Base-by-base conservation (phyloP, 2,888 invertebrate species). In the Athalia rosae region DNA sequence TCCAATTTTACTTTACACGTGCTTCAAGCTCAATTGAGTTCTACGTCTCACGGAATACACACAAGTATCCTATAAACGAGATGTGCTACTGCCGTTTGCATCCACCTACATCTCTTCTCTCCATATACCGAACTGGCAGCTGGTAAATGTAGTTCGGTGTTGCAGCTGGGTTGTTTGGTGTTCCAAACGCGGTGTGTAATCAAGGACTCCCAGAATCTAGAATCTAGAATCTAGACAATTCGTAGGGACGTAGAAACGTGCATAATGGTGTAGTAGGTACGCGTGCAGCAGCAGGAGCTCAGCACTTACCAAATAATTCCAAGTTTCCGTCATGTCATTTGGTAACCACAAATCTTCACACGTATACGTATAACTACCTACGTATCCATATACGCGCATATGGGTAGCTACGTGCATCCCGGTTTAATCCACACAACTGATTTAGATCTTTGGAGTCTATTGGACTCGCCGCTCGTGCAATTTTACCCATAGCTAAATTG, bases 1-100 rank as follows among this genome's bases (percentile, higher is more conserved):
- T 71, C 71, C 71, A 71, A 71, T 71, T 71, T 71, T 71, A 71
- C 71, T 71, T 58, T 15, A 71, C 71, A 56, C 71, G 71, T 71
- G 71, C 71, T 71, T 58, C 56, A 43, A 58, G 45, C 58, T 71
- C 50, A 58, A 71, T 71, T 56, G 71, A 58, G 58, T 58, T n/a
- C 71, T 43, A 58, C 71, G 71, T 71, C 71, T 71, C 28, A 43
- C 43, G 71, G 71, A 28, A 71, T 58, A 43, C 71, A 58, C 58
- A 58, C 71, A 71, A 71, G 56, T 71, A 9, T 71, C 50, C 56
- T 71, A 45, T 71, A 58, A 71, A 71, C 71, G 71, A 71, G 71
- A 58, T 28, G 56, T n/a, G 56, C 53, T 53, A 53, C 41, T 53
- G 41, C 53, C 58, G 53, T n/a, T 53, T n/a, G 71, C 50, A 71